These are phyloP conservation scores for Sebastes nivosus DNA, from an alignment of 2,797 vertebrate genomes.

Conservation along the genomic window DNA sequence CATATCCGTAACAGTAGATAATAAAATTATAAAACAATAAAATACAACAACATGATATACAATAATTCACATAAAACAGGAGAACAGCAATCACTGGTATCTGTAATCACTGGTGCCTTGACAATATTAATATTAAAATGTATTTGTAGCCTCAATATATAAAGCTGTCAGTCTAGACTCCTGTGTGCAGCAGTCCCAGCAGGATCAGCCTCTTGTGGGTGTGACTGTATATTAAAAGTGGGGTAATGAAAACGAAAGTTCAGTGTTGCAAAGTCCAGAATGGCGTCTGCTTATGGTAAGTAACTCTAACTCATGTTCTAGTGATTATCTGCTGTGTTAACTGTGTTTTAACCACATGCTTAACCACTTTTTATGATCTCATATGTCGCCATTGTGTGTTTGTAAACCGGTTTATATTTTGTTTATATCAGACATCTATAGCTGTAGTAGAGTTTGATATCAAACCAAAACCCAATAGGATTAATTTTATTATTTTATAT, in stretches of 20 bases:
- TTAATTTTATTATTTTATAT: background rate
- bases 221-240: background rate
- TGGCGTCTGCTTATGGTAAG: conserved; percentile 6
- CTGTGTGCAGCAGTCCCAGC: background rate
- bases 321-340: background rate
- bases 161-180: background rate
- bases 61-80: too few relatives aligned
- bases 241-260: background rate
- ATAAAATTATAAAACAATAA: too few relatives aligned
- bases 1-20: too few relatives aligned
- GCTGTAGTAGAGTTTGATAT: background rate
- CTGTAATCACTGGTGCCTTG: background rate
- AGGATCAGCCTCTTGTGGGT: background rate
- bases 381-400: background rate
- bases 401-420: background rate
- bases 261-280: background rate
- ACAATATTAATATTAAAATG: too few relatives aligned
- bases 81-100: background rate
- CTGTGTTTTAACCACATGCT: background rate
- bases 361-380: background rate
- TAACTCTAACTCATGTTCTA: background rate
- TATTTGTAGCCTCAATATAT: background rate
- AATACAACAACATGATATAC: too few relatives aligned
- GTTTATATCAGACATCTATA: background rate
- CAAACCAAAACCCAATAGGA: background rate